Conservation (phyloP, 2,888 invertebrate species). For the Unio pictorum region DNA sequence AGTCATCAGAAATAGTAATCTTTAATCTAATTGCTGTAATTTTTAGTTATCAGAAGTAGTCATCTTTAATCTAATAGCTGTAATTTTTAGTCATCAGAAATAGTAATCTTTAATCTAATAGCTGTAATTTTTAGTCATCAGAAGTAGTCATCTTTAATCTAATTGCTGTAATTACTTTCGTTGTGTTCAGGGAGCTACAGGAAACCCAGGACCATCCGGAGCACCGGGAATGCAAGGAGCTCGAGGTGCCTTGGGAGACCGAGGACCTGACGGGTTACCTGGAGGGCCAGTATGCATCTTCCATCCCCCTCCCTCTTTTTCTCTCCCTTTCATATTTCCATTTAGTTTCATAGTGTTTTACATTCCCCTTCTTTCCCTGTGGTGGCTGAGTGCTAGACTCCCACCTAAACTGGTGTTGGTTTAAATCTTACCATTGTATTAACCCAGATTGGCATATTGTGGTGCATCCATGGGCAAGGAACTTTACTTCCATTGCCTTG, state of each 20-base stretch:
- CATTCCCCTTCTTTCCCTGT: no score
- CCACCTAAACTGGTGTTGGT: no score
- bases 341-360: not conserved
- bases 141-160: not conserved
- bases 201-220: conserved; percentile 59
- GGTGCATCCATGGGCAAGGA: no score
- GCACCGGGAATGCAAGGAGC: conserved; percentile 51
- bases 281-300: conserved; percentile 40
- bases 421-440: no score
- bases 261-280: conserved; percentile 53
- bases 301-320: no score
- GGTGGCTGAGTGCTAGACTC: no score
- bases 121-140: no score
- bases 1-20: no score
- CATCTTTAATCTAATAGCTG: not conserved
- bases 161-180: not conserved
- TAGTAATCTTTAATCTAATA: not conserved
- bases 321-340: not conserved
- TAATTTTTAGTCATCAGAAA: no score
- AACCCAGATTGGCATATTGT: no score
- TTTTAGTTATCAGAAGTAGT: no score
- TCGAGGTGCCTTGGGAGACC: conserved; percentile 53
- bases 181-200: conserved; percentile 55
- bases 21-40: not conserved
- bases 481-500: no score